A percentile compares a stretch with the other conserved stretches of the same genome.
phyloP scores from a whole-genome alignment of 2,888 invertebrate species.

The Acanthococcus lagerstroemiae region DNA sequence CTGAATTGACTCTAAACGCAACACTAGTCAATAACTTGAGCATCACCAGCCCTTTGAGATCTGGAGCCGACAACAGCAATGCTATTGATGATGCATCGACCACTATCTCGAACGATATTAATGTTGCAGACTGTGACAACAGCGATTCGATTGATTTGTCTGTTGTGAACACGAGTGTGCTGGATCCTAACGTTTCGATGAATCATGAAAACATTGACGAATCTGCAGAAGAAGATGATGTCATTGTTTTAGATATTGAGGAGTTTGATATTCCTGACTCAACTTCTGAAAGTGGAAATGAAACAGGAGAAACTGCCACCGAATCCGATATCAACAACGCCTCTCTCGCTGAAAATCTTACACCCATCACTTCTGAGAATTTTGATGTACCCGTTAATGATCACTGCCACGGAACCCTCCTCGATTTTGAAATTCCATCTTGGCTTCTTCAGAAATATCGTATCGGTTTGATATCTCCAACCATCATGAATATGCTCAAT shows the following conservation, averaged over 20 bases:
- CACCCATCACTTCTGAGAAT: no score
- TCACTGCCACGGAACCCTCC: neutral
- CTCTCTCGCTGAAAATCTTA: no score
- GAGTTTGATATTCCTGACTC: neutral
- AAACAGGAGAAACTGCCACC: no score
- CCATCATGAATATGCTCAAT: slow-evolving; percentile 58
- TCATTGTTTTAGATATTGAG: neutral
- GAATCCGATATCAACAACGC: no score
- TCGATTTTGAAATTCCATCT: slow-evolving; percentile 42
- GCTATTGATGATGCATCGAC: no score
- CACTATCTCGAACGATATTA: no score
- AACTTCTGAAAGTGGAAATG: no score
- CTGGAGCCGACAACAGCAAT: neutral
- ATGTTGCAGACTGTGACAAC: no score
- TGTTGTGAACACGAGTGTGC: neutral
- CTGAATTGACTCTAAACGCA: neutral
- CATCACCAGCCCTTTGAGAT: no score
- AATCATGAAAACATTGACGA: neutral
- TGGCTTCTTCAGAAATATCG: slow-evolving; percentile 59
- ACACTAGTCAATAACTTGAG: neutral
- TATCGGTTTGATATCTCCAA: slow-evolving; percentile 52
- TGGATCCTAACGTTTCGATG: neutral
- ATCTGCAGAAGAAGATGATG: neutral
- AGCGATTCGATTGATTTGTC: neutral
- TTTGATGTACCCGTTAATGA: no score